These are phyloP conservation scores for Aphidius ervi DNA, from an alignment of 1,140 invertebrate genomes.

Conservation along the genomic window DNA sequence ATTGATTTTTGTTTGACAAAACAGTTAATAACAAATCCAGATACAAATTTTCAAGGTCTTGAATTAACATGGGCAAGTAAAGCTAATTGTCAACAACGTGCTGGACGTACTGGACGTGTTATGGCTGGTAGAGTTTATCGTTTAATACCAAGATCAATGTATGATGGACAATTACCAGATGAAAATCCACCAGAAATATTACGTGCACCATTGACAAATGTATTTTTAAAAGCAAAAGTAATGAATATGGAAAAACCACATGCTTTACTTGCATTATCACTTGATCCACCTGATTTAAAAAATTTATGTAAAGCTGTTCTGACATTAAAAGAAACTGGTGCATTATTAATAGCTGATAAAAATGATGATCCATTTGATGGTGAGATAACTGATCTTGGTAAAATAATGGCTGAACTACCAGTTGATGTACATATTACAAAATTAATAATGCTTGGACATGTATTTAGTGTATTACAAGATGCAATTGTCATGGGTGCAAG, in stretches of 20 bases:
- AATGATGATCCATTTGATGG: slow-evolving; percentile 62
- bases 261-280: slow-evolving; percentile 73
- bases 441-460: slow-evolving; percentile 82
- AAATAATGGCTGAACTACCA: slow-evolving; percentile 76
- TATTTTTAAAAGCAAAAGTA: slow-evolving; percentile 80
- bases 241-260: slow-evolving; percentile 81
- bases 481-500: slow-evolving; percentile 84
- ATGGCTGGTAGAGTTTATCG: slow-evolving; percentile 83
- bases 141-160: slow-evolving; percentile 73
- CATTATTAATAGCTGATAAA: slow-evolving; percentile 56
- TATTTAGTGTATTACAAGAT: slow-evolving; percentile 81
- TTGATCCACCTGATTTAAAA: slow-evolving; percentile 81
- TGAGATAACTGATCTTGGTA: slow-evolving; percentile 84
- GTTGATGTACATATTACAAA: slow-evolving; percentile 79
- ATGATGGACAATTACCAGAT: slow-evolving; percentile 55
- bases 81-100: slow-evolving; percentile 83
- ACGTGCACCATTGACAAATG: slow-evolving; percentile 74
- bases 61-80: slow-evolving; percentile 84
- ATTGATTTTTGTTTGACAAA: slow-evolving; percentile 96
- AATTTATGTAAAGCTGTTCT: slow-evolving; percentile 80
- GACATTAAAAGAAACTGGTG: slow-evolving; percentile 80
- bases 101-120: slow-evolving; percentile 85
- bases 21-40: slow-evolving; percentile 66
- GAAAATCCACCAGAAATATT: slow-evolving; percentile 73
- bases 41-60: slow-evolving; percentile 76